Conservation (phyloP, 2,797 vertebrate genomes). For the Tamandua tetradactyla region DNA sequence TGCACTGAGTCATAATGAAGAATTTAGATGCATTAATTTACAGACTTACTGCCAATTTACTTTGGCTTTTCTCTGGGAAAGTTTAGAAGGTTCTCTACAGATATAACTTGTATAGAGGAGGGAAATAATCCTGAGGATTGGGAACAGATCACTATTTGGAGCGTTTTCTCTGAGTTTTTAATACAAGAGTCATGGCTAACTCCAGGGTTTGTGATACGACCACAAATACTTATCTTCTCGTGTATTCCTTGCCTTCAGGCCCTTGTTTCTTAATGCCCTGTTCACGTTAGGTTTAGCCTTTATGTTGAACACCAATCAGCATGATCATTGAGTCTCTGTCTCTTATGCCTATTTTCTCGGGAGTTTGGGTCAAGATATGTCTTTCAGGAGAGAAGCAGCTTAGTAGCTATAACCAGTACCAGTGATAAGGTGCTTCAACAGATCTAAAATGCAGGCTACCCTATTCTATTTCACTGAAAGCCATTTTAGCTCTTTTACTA, state of each 20-base stretch:
- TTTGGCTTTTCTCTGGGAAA: slow-evolving; percentile 53
- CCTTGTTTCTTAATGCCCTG: not conserved
- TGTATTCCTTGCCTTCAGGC: not conserved
- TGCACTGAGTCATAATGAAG: not conserved
- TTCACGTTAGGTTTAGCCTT: not conserved
- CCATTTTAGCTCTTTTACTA: slow-evolving; percentile 18
- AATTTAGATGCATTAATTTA: slow-evolving; percentile 50
- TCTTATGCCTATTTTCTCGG: not conserved
- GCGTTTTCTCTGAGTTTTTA: not conserved
- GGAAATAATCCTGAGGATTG: not conserved
- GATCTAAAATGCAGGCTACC: not conserved
- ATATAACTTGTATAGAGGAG: not conserved
- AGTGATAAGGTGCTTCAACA: not conserved
- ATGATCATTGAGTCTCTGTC: not conserved
- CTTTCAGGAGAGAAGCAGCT: not conserved
- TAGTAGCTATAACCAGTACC: not conserved
- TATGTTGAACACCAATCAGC: not conserved
- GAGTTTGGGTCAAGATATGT: not conserved
- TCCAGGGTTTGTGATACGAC: not conserved
- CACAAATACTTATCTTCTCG: slow-evolving; percentile 39
- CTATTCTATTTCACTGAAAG: not conserved
- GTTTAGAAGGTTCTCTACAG: not conserved
- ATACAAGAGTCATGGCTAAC: not conserved
- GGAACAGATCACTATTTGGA: not conserved
- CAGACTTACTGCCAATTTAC: slow-evolving; percentile 24